Conservation (phyloP, 2,797 vertebrate species). For the Myoxocephalus aenaeus region DNA sequence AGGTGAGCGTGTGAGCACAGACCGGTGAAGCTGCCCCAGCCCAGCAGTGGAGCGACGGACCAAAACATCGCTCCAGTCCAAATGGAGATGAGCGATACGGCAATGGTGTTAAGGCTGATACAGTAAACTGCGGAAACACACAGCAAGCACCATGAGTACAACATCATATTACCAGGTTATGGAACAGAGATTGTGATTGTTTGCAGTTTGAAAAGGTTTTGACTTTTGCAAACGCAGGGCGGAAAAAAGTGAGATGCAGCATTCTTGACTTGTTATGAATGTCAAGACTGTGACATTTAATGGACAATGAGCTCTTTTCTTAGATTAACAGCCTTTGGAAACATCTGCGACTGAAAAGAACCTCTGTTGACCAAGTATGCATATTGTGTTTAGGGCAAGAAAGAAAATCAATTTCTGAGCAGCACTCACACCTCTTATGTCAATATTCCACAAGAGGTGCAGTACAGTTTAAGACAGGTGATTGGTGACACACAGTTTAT, state of each 20-base stretch:
- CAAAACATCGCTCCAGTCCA: slow-evolving; percentile 91
- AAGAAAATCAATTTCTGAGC: slow-evolving; percentile 42
- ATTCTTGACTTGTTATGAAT: slow-evolving; percentile 75
- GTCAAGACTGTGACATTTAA: slow-evolving; percentile 77
- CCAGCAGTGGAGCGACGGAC: slow-evolving; percentile 89
- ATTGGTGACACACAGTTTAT: neutral
- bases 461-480: neutral
- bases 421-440: slow-evolving; percentile 19
- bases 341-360: slow-evolving; percentile 63
- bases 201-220: slow-evolving; percentile 42
- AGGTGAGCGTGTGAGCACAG: slow-evolving; percentile 30
- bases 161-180: neutral
- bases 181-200: slow-evolving; percentile 20
- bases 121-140: slow-evolving; percentile 83
- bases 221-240: slow-evolving; percentile 46
- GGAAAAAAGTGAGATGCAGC: slow-evolving; percentile 63
- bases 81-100: slow-evolving; percentile 85
- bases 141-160: slow-evolving; percentile 19
- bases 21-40: slow-evolving; percentile 96
- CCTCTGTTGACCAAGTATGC: slow-evolving; percentile 65
- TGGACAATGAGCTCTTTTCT: slow-evolving; percentile 77
- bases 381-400: slow-evolving; percentile 41
- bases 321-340: slow-evolving; percentile 59
- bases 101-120: slow-evolving; percentile 86
- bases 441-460: slow-evolving; percentile 14